phyloP scores from a whole-genome alignment of 1,140 invertebrate species.

The Heliconius eleuchia region DNA sequence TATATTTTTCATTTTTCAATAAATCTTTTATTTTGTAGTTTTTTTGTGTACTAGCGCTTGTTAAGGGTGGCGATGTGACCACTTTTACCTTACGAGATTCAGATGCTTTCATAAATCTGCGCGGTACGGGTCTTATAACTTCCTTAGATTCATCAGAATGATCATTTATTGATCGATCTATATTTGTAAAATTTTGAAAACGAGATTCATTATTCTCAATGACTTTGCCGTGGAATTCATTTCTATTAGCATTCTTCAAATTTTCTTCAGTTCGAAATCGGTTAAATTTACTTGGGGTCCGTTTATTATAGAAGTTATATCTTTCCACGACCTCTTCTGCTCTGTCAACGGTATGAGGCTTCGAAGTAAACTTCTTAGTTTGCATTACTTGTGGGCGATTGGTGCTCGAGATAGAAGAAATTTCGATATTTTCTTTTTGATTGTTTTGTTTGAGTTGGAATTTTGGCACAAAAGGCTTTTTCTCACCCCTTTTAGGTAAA shows the following conservation, averaged over 20 bases:
- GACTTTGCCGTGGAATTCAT: neutral
- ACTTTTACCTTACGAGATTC: constrained; percentile 1
- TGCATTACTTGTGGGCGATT: constrained; percentile 9
- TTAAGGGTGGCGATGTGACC: neutral
- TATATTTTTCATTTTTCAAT: neutral
- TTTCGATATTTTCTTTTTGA: neutral
- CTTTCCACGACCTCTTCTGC: neutral
- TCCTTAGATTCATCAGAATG: constrained; percentile 11
- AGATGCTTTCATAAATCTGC: constrained; percentile 1
- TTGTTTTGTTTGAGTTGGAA: neutral
- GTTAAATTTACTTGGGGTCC: neutral
- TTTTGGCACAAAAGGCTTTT: constrained; percentile 8
- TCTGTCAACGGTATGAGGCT: neutral
- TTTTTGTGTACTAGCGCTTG: neutral
- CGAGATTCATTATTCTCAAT: neutral
- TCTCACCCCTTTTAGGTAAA: constrained; percentile 9
- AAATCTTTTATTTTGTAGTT: constrained; percentile 12
- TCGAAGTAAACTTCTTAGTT: constrained; percentile 10
- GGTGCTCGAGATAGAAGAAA: neutral
- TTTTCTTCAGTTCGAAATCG: neutral
- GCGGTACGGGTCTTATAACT: neutral
- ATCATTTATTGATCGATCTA: neutral
- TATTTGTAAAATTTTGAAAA: constrained; percentile 16
- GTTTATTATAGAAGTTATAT: constrained; percentile 1
- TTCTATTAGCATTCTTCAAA: neutral